Conservation (phyloP, 1,140 invertebrate genomes). For the Ceratina australensis region DNA sequence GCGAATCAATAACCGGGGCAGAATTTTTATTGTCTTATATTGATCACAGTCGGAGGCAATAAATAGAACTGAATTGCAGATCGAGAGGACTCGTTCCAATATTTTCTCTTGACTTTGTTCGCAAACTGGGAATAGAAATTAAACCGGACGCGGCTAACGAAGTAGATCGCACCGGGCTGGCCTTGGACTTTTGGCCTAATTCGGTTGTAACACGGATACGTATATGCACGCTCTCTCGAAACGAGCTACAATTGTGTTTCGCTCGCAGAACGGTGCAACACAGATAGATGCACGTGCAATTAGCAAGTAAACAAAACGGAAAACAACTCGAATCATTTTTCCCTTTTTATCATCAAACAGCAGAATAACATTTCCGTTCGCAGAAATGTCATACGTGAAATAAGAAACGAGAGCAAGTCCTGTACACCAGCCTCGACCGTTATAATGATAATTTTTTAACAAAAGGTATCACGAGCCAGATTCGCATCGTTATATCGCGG, state of each 20-base stretch:
- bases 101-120: slow-evolving; percentile 40
- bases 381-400: too few species aligned
- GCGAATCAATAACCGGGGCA: not conserved
- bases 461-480: not conserved
- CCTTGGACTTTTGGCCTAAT: slow-evolving; percentile 49
- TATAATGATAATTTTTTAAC: too few species aligned
- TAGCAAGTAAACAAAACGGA: not conserved
- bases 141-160: slow-evolving; percentile 24
- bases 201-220: slow-evolving; percentile 6
- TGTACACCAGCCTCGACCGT: too few species aligned
- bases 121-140: slow-evolving; percentile 21
- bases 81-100: slow-evolving; percentile 7
- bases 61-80: slow-evolving; percentile 23
- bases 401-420: too few species aligned
- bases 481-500: too few species aligned
- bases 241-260: slow-evolving; percentile 13
- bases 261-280: not conserved
- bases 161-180: slow-evolving; percentile 1
- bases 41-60: not conserved
- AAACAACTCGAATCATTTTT: too few species aligned
- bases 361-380: too few species aligned
- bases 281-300: not conserved
- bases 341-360: too few species aligned
- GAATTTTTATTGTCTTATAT: not conserved
- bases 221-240: slow-evolving; percentile 18